Conservation (phyloP, 64 coral and sea anemone species). For the Montipora capricornis region DNA sequence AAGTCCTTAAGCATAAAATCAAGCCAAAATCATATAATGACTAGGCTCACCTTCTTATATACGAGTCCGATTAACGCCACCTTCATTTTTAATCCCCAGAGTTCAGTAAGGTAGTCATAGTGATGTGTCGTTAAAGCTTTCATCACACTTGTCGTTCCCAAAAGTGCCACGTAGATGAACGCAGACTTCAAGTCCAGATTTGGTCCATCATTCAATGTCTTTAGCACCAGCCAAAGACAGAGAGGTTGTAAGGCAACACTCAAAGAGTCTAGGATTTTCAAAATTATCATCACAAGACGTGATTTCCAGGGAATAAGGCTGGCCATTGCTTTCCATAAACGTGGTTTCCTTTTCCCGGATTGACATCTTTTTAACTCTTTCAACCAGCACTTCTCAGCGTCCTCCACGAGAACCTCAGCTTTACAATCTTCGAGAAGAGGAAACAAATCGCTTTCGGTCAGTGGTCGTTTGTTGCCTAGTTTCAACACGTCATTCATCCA, state of each 20-base stretch:
- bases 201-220: not conserved
- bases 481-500: too few species aligned
- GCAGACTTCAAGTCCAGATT: not conserved
- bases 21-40: too few species aligned
- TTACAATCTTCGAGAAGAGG: not conserved
- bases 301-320: constrained; percentile 10
- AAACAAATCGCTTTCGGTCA: not conserved
- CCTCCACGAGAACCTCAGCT: not conserved
- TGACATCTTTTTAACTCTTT: constrained; percentile 24
- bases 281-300: constrained; percentile 19
- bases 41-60: too few species aligned
- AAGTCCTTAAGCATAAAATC: too few species aligned
- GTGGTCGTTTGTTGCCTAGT: not conserved
- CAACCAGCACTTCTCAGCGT: constrained; percentile 25
- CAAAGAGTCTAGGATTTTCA: constrained; percentile 18
- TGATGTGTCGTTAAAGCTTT: constrained; percentile 21
- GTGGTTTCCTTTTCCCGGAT: not conserved
- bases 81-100: too few species aligned
- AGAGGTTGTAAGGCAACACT: constrained; percentile 9
- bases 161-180: constrained; percentile 4
- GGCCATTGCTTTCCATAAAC: constrained; percentile 32
- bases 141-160: not conserved
- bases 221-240: not conserved
- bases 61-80: not conserved
- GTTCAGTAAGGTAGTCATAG: not conserved